Percentiles rank a stretch among this genome's conserved stretches.
Evolutionary conservation across 2,797 vertebrate species (phyloP).

Genomic region (Hippopotamyrus pictus): DNA sequence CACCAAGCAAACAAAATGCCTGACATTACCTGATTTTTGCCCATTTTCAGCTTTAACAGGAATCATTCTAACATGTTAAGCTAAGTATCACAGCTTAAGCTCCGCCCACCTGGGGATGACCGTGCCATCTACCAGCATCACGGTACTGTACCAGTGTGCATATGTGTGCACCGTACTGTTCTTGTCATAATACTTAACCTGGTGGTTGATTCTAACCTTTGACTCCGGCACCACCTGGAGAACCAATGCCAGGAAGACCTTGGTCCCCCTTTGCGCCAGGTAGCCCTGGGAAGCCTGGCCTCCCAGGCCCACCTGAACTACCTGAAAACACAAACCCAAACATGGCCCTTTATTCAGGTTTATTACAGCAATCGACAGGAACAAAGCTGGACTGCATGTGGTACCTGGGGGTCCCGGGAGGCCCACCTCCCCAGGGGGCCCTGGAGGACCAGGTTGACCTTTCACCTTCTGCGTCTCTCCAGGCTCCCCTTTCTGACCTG

Average conservation of each 20-base stretch:
- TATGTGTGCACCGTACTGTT: neutral
- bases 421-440: constrained; percentile 74
- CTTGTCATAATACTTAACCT: neutral
- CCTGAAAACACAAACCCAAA: constrained; percentile 27
- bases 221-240: constrained; percentile 76
- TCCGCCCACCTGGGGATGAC: neutral
- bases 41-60: neutral
- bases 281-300: constrained; percentile 73
- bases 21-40: neutral
- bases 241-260: constrained; percentile 78
- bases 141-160: neutral
- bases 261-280: constrained; percentile 71
- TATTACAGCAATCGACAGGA: neutral
- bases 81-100: neutral
- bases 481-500: constrained; percentile 86
- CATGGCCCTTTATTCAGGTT: neutral
- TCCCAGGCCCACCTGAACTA: constrained; percentile 68
- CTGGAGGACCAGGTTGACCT: constrained; percentile 66
- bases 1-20: neutral
- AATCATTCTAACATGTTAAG: neutral
- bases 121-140: neutral
- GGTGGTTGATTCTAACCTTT: constrained; percentile 70
- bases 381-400: neutral
- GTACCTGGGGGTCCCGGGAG: constrained; percentile 72
- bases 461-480: constrained; percentile 72